Conservation (phyloP, 2,113 vertebrate genomes). For the Prionailurus bengalensis region DNA sequence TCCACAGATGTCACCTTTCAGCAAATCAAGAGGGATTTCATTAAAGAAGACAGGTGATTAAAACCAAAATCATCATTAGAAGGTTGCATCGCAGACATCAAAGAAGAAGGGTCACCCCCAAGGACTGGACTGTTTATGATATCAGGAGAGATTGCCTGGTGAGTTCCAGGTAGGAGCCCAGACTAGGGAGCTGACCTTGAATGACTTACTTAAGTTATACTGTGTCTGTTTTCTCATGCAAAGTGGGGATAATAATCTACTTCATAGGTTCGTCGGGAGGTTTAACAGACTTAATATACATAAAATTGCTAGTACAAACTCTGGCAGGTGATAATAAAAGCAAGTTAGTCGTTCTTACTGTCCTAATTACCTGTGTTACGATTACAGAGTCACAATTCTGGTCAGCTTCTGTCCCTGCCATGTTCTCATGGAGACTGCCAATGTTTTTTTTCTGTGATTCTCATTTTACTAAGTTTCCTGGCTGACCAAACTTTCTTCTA, state of each 20-base stretch:
- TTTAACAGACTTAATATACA: background rate
- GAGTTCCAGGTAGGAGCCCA: background rate
- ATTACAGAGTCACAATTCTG: background rate
- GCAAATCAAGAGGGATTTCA: background rate
- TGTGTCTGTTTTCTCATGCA: background rate
- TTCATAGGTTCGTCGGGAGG: background rate
- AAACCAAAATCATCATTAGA: background rate
- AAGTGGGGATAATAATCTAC: too few relatives aligned
- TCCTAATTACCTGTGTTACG: background rate
- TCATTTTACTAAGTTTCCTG: background rate
- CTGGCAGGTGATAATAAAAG: background rate
- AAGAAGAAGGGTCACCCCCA: background rate
- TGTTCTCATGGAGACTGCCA: background rate
- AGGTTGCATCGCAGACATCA: background rate
- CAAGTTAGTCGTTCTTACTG: background rate
- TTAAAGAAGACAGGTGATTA: background rate
- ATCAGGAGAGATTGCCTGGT: too few relatives aligned
- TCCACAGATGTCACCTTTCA: background rate
- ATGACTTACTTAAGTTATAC: background rate
- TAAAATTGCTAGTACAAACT: background rate
- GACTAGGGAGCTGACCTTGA: background rate
- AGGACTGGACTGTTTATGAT: background rate
- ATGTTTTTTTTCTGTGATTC: background rate
- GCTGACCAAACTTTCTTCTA: background rate
- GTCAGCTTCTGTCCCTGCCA: background rate